Base-by-base conservation (phyloP, 2,888 invertebrate species). In the Herminia tarsipennalis region DNA sequence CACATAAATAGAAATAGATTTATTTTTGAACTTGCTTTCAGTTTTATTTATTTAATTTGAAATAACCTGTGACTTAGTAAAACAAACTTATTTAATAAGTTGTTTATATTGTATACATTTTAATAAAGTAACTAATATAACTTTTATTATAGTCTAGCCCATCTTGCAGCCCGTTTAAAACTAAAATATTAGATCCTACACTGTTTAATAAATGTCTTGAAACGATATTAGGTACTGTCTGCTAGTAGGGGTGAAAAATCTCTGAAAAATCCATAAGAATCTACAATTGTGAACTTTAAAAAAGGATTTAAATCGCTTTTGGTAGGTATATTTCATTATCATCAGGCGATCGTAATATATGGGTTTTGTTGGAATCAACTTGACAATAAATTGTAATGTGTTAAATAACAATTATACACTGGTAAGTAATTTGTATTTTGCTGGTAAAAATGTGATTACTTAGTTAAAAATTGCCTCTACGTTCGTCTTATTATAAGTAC, bases 401-500 rank as follows among this genome's bases (percentile, higher is more conserved):
- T n/a, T n/a, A n/a, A n/a, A n/a, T n/a, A n/a, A n/a, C n/a, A n/a
- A n/a, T n/a, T n/a, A n/a, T n/a, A n/a, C n/a, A n/a, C n/a, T n/a
- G n/a, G n/a, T n/a, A n/a, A n/a, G n/a, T 6, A 12, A 27, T 1
- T 13, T 12, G 6, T 13, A 13, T 10, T 5, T 25, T 10, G 10
- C 10, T 9, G 25, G 8, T 27, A 6, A 1, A 6, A 12, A 27
- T 3, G 14, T 28, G n/a, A 28, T n/a, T 14, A 28, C 5, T 3
- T 34, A 34, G 14, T 1, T 5, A 34, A 13, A 6, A 12, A 21
- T n/a, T 38, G 4, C 18, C 9, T 38, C 10, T 16, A 5, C 13
- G 10, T 13, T 22, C 6, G 22, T 24, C 5, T 21, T 22, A 49
- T 65, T 56, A 56, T 60, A 60, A 62, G 47, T 13, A 39, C 34